A percentile compares a stretch with the other conserved stretches of the same genome.
Conservation (phyloP, 2,113 vertebrate genomes). For the Ameiurus melas region DNA sequence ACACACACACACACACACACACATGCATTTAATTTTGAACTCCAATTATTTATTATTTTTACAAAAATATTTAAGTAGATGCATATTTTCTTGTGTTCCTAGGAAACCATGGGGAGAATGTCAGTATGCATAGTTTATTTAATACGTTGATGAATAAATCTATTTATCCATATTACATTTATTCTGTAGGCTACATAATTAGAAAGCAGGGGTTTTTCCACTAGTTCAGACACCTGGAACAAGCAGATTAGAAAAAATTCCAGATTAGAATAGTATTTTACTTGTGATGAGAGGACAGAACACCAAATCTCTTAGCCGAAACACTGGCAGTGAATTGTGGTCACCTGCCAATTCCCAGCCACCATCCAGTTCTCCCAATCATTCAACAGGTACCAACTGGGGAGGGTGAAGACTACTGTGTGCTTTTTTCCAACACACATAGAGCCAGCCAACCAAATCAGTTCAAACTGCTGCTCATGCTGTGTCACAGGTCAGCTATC, state of each 20-base stretch:
- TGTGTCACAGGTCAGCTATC: too few species aligned
- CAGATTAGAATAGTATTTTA: background rate
- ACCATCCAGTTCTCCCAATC: background rate
- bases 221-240: background rate
- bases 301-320: background rate
- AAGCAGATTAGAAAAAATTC: background rate
- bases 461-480: too few species aligned
- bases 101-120: background rate
- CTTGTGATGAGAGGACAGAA: background rate
- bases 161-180: background rate
- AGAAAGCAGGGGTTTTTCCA: background rate
- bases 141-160: background rate
- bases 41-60: background rate
- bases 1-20: too few species aligned
- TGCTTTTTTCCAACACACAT: background rate
- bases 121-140: background rate
- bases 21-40: background rate
- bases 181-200: background rate
- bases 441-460: too few species aligned
- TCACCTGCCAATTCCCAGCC: background rate
- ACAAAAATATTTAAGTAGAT: background rate
- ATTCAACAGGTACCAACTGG: too few species aligned
- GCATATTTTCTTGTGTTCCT: background rate
- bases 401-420: too few species aligned
- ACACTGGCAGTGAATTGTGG: background rate